Evolutionary conservation across 2,888 invertebrate genomes (phyloP).

Genomic region (Chrysotoxum bicinctum): DNA sequence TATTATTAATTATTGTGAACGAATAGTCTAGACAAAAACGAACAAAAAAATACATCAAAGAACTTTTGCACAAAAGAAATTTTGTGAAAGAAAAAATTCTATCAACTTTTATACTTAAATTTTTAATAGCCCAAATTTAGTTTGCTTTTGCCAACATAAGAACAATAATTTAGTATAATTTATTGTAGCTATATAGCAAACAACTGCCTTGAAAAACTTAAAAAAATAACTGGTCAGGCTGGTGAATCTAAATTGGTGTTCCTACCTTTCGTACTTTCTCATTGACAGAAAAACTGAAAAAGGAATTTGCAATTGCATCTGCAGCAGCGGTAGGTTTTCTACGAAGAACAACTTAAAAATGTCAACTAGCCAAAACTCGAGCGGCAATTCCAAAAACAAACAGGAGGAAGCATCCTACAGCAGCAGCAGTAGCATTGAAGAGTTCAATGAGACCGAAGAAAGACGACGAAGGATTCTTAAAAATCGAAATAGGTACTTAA

Average conservation of each 20-base stretch:
- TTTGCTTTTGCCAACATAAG: slow-evolving; percentile 23
- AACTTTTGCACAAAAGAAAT: slow-evolving; percentile 71
- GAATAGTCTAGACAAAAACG: slow-evolving; percentile 63
- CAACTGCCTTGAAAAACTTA: slow-evolving; percentile 45
- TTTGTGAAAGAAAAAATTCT: slow-evolving; percentile 54
- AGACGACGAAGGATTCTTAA: slow-evolving; percentile 86
- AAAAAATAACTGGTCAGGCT: slow-evolving; percentile 53
- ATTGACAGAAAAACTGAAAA: slow-evolving; percentile 55
- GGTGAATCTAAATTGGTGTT: slow-evolving; percentile 71
- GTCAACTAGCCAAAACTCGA: slow-evolving; percentile 79
- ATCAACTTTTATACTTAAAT: slow-evolving; percentile 54
- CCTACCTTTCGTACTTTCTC: slow-evolving; percentile 68
- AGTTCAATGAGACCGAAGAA: slow-evolving; percentile 89
- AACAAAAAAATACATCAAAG: slow-evolving; percentile 43
- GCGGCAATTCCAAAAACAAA: slow-evolving; percentile 75
- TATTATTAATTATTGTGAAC: slow-evolving; percentile 44
- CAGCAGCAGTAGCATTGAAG: slow-evolving; percentile 93
- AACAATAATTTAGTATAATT: slow-evolving; percentile 7
- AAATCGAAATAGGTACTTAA: slow-evolving; percentile 85
- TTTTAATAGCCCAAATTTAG: slow-evolving; percentile 36
- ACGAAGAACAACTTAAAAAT: slow-evolving; percentile 73
- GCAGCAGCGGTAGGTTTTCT: background rate
- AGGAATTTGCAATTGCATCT: slow-evolving; percentile 32
- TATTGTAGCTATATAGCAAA: slow-evolving; percentile 30
- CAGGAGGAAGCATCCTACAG: slow-evolving; percentile 78